Evolutionary conservation across 1,140 invertebrate genomes (phyloP).

Genomic region (Drosophila funebris): DNA sequence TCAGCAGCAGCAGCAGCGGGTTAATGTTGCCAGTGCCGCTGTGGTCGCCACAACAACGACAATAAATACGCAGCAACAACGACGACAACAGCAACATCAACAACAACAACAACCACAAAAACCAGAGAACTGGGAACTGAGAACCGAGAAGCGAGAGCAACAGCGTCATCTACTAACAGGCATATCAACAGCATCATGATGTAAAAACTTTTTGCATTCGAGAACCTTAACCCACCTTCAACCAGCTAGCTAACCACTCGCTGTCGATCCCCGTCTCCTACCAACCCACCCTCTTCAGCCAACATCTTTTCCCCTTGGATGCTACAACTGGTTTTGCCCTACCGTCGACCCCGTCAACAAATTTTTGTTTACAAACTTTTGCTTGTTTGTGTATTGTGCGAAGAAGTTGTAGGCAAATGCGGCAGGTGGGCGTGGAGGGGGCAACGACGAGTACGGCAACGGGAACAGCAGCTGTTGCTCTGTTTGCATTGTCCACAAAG

Average conservation of each 20-base stretch:
- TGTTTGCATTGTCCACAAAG: conserved; percentile 67
- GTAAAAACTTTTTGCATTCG: conserved; percentile 71
- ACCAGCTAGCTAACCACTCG: conserved; percentile 56
- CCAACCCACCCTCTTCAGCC: neutral
- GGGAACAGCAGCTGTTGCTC: conserved; percentile 39
- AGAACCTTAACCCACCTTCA: conserved; percentile 46
- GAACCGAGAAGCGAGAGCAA: conserved; percentile 16
- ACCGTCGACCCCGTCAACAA: conserved; percentile 55
- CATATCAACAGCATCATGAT: conserved; percentile 82
- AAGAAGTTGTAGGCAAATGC: conserved; percentile 9
- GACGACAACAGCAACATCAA: conserved; percentile 5
- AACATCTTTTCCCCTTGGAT: conserved; percentile 2
- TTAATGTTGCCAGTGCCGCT: conserved; percentile 52
- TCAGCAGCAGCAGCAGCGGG: conserved; percentile 33
- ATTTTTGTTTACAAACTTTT: conserved; percentile 82
- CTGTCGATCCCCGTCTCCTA: neutral
- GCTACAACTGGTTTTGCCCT: conserved; percentile 4
- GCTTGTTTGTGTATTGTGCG: conserved; percentile 71
- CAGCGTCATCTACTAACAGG: conserved; percentile 46
- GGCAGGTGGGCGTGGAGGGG: neutral
- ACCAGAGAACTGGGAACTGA: neutral
- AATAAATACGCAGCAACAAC: conserved; percentile 70
- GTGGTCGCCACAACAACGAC: conserved; percentile 53
- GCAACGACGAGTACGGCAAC: neutral
- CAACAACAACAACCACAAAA: conserved; percentile 23